A percentile compares a stretch with the other conserved stretches of the same genome.
Evolutionary conservation across 2,797 vertebrate genomes (phyloP).

Genomic region (Hippoglossus hippoglossus): DNA sequence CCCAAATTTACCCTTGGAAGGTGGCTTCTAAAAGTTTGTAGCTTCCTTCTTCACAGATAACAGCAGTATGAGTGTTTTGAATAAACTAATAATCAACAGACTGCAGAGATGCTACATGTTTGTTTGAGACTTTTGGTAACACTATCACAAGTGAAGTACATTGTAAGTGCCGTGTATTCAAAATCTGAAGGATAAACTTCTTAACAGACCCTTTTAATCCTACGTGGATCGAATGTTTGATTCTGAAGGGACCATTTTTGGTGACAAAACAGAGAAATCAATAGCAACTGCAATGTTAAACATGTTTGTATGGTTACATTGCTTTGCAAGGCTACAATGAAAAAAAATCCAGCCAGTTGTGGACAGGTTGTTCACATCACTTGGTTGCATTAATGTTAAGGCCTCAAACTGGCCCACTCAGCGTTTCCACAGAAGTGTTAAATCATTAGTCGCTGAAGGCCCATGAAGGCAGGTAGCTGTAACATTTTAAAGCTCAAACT

Average conservation of each 20-base stretch:
- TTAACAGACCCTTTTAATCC: constrained; percentile 20
- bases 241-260: constrained; percentile 32
- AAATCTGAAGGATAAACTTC: constrained; percentile 7
- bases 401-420: constrained; percentile 15
- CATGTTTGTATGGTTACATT: constrained; percentile 23
- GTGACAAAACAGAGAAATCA: constrained; percentile 40
- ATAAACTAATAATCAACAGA: constrained; percentile 13
- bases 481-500: constrained; percentile 2
- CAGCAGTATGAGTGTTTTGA: constrained; percentile 2
- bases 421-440: constrained; percentile 16
- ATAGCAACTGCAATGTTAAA: constrained; percentile 25
- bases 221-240: constrained; percentile 2
- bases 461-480: constrained; percentile 1
- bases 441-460: constrained; percentile 28
- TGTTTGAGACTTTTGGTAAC: background rate
- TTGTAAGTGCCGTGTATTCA: constrained; percentile 4
- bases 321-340: constrained; percentile 41
- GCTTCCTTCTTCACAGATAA: constrained; percentile 4
- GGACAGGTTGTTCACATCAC: constrained; percentile 41
- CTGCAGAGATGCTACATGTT: background rate
- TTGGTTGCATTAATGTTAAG: constrained; percentile 26
- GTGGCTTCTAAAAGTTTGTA: constrained; percentile 17
- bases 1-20: constrained; percentile 32
- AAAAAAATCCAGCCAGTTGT: constrained; percentile 33
- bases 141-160: background rate